These are phyloP conservation scores for Mystacornis crossleyi DNA, from an alignment of 2,113 vertebrate species.

Conservation along the genomic window DNA sequence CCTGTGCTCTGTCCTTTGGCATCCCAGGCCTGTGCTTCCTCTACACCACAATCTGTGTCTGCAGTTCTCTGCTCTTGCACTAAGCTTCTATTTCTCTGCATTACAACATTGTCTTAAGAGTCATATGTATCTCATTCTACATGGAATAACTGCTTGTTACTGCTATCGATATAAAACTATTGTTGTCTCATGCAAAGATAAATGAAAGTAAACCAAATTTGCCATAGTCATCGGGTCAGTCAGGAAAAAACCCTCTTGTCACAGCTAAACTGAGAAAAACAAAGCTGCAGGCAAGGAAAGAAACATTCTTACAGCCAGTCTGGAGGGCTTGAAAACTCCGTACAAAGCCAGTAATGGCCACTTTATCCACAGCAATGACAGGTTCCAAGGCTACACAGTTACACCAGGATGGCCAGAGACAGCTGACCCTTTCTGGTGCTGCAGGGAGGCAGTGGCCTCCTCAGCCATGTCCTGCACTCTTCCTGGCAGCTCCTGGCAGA, in stretches of 20 bases:
- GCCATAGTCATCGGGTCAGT: accelerated
- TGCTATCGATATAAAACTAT: not conserved
- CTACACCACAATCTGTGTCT: not conserved
- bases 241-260: not conserved
- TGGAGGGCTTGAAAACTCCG: accelerated
- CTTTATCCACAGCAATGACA: not conserved
- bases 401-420: not conserved
- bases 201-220: not conserved
- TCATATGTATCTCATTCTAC: not conserved
- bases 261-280: not conserved
- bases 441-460: not conserved
- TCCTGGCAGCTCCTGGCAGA: not conserved
- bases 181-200: not conserved
- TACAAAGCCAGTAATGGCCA: not conserved
- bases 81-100: not conserved
- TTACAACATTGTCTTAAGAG: not conserved
- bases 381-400: not conserved
- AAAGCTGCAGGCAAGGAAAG: not conserved
- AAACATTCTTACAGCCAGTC: not conserved
- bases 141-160: not conserved
- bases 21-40: not conserved
- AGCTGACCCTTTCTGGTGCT: not conserved
- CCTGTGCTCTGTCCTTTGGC: not conserved
- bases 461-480: accelerated
- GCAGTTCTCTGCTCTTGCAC: not conserved